phyloP scores from a whole-genome alignment of 2,888 invertebrate species.

The Altica lythri region DNA sequence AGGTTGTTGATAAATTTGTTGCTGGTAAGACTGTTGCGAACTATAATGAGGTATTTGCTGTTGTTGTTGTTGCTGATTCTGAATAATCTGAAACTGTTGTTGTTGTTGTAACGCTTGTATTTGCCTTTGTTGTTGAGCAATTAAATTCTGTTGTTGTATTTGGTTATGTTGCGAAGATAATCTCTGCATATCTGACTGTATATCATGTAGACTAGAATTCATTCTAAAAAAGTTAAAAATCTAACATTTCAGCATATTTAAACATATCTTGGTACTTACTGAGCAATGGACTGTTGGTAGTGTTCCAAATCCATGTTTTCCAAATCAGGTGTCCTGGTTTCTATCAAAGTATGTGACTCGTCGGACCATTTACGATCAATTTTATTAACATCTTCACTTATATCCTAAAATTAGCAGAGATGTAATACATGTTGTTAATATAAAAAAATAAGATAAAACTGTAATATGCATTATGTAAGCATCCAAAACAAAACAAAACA shows the following conservation, averaged over 20 bases:
- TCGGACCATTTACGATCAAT: slow-evolving; percentile 72
- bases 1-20: slow-evolving; percentile 62
- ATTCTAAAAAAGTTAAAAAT: too few species aligned
- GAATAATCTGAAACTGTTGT: slow-evolving; percentile 46
- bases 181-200: slow-evolving; percentile 91
- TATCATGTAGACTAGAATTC: slow-evolving; percentile 91
- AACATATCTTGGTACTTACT: slow-evolving; percentile 71
- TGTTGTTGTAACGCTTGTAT: slow-evolving; percentile 55
- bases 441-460: too few species aligned
- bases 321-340: slow-evolving; percentile 74
- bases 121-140: slow-evolving; percentile 57
- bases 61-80: slow-evolving; percentile 44
- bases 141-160: slow-evolving; percentile 65
- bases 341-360: slow-evolving; percentile 64
- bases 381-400: slow-evolving; percentile 62
- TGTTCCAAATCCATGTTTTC: slow-evolving; percentile 78
- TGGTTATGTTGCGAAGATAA: slow-evolving; percentile 80
- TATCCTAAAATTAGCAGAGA: slow-evolving; percentile 58
- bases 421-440: too few species aligned
- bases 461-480: too few species aligned
- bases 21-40: slow-evolving; percentile 54
- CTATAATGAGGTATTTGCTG: slow-evolving; percentile 42
- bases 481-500: slow-evolving; percentile 25
- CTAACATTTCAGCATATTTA: too few species aligned
- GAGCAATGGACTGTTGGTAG: slow-evolving; percentile 70